These are phyloP conservation scores for Ptychobarbus kaznakovi DNA, from an alignment of 2,797 vertebrate genomes.

Conservation along the genomic window DNA sequence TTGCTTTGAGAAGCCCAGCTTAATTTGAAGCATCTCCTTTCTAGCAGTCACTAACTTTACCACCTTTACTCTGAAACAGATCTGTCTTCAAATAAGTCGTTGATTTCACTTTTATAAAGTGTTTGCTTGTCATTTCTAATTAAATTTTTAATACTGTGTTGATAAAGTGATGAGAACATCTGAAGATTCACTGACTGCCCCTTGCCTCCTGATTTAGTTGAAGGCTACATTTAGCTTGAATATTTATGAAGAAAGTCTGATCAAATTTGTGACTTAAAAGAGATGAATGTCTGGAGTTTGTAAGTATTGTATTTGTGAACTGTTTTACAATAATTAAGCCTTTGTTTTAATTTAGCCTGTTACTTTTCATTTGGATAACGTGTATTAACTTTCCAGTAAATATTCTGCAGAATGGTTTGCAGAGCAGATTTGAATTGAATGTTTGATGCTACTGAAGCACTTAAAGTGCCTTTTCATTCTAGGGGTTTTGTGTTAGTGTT, in stretches of 20 bases:
- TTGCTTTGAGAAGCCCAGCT: neutral
- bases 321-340: neutral
- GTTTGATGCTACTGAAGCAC: neutral
- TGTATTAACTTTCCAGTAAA: neutral
- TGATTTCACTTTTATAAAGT: constrained; percentile 18
- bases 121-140: neutral
- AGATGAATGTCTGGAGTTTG: neutral
- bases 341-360: too few relatives aligned
- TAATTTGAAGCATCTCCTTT: neutral
- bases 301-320: neutral
- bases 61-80: neutral
- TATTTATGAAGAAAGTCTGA: neutral
- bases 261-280: neutral
- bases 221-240: neutral
- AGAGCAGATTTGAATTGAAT: neutral
- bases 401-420: neutral
- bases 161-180: too few relatives aligned
- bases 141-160: neutral
- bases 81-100: neutral
- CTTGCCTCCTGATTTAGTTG: neutral
- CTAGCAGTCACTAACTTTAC: neutral
- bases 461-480: neutral
- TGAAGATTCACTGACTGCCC: neutral
- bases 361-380: neutral
- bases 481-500: neutral